Percentiles rank a stretch among this genome's conserved stretches.
These are phyloP conservation scores for Ictidomys tridecemlineatus DNA, from an alignment of 2,113 vertebrate genomes.

Conservation along the genomic window DNA sequence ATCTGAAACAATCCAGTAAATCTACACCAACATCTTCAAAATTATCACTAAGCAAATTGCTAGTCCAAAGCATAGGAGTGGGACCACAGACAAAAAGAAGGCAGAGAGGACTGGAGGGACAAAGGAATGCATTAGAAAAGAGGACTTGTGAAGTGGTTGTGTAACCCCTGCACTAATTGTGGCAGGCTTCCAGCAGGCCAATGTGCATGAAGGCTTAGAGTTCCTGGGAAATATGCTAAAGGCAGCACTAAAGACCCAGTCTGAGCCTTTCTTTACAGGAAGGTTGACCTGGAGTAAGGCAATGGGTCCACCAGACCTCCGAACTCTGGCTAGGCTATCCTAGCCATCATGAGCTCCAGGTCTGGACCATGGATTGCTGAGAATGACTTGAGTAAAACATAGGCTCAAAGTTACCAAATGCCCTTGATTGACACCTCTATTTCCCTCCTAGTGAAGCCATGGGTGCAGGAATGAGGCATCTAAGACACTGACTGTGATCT, in stretches of 20 bases:
- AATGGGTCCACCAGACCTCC: background rate
- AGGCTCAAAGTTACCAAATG: background rate
- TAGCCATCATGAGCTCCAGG: background rate
- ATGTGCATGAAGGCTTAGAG: background rate
- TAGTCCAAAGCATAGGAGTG: background rate
- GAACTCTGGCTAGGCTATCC: background rate
- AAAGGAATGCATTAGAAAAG: background rate
- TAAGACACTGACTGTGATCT: background rate
- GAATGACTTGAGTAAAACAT: background rate
- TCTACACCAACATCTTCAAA: background rate
- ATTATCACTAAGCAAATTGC: background rate
- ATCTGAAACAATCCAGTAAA: background rate
- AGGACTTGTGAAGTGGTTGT: background rate
- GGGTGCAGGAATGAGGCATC: background rate
- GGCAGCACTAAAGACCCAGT: background rate
- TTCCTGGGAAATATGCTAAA: accelerated
- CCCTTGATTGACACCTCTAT: too few relatives aligned
- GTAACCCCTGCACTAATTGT: accelerated
- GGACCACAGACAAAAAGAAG: background rate
- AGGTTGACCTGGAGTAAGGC: background rate
- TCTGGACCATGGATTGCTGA: background rate
- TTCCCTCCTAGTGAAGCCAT: too few relatives aligned
- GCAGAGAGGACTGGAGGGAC: background rate
- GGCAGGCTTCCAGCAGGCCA: too few relatives aligned
- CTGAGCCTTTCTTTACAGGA: background rate